These are phyloP conservation scores for Dendrolimus punctatus DNA, from an alignment of 1,140 invertebrate species.

Conservation along the genomic window DNA sequence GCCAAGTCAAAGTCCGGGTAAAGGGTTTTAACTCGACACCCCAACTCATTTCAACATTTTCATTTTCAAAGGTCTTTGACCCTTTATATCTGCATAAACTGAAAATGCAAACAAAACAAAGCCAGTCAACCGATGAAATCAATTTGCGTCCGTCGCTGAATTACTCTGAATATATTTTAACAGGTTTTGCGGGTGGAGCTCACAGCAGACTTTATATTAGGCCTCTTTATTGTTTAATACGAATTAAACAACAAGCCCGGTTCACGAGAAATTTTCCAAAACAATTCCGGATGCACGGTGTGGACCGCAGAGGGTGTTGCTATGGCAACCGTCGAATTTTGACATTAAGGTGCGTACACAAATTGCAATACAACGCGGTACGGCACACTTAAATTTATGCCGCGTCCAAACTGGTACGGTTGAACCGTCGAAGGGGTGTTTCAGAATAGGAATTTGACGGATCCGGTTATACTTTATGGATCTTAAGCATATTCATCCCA, in stretches of 20 bases:
- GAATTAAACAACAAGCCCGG: slow-evolving; percentile 45
- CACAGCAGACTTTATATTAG: background rate
- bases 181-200: background rate
- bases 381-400: background rate
- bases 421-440: too few species aligned
- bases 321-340: slow-evolving; percentile 48
- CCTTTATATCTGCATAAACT: too few species aligned
- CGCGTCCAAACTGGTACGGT: too few species aligned
- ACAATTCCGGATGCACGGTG: slow-evolving; percentile 40
- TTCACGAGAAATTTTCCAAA: slow-evolving; percentile 42
- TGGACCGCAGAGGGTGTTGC: slow-evolving; percentile 58
- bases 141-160: slow-evolving; percentile 1
- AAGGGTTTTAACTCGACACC: too few species aligned
- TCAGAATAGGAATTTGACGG: background rate
- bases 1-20: too few species aligned
- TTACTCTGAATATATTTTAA: background rate
- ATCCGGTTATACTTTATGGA: slow-evolving; percentile 11
- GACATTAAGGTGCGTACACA: slow-evolving; percentile 32
- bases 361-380: slow-evolving; percentile 1
- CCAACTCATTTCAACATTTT: too few species aligned
- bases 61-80: too few species aligned
- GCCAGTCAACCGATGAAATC: background rate
- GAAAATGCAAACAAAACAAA: background rate
- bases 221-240: slow-evolving; percentile 21
- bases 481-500: slow-evolving; percentile 26